Percentiles rank a stretch among this genome's conserved stretches.
These are phyloP conservation scores for Ectropis crepuscularia DNA, from an alignment of 2,888 invertebrate genomes.

Conservation along the genomic window DNA sequence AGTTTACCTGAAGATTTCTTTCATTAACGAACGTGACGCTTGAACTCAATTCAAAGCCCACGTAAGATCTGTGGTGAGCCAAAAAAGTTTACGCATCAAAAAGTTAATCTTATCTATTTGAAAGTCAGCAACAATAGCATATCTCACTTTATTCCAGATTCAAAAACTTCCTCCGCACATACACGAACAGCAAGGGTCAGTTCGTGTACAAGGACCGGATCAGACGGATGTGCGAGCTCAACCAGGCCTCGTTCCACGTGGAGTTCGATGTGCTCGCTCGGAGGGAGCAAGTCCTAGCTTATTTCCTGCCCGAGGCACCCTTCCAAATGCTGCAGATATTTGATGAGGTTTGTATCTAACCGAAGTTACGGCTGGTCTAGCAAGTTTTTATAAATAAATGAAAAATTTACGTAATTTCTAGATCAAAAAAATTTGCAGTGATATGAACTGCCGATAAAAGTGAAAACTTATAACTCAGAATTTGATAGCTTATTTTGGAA, in stretches of 20 bases:
- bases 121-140: neutral
- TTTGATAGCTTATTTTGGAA: too few species aligned
- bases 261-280: slow-evolving; percentile 96
- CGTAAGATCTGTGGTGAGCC: too few species aligned
- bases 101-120: neutral
- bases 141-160: slow-evolving; percentile 76
- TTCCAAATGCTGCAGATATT: slow-evolving; percentile 98
- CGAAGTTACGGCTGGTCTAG: too few species aligned
- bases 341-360: slow-evolving; percentile 86
- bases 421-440: too few species aligned
- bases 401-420: too few species aligned
- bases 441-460: too few species aligned
- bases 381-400: too few species aligned
- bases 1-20: too few species aligned
- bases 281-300: slow-evolving; percentile 96
- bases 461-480: too few species aligned
- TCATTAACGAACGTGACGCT: too few species aligned
- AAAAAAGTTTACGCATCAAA: too few species aligned
- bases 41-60: too few species aligned
- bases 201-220: slow-evolving; percentile 97
- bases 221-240: slow-evolving; percentile 96
- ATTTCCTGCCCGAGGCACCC: slow-evolving; percentile 98
- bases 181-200: slow-evolving; percentile 93
- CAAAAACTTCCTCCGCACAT: slow-evolving; percentile 96
- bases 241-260: slow-evolving; percentile 95